Conservation (phyloP, 2,888 invertebrate species). For the Ophioninae sp. region DNA sequence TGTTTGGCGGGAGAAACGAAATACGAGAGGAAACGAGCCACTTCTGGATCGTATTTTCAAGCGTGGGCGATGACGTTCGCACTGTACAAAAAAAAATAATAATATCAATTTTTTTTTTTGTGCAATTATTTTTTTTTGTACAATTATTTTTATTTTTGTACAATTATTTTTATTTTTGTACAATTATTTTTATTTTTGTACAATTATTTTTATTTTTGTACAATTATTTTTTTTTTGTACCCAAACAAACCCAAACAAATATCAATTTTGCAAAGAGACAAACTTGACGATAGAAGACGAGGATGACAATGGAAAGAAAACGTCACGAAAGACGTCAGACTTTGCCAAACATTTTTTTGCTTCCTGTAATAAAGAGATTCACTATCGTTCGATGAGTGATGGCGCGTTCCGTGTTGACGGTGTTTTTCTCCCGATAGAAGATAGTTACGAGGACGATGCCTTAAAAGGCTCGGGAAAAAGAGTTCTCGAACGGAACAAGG, state of each 20-base stretch:
- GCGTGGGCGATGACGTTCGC: conserved; percentile 6
- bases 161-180: no score
- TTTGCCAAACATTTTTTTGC: not conserved
- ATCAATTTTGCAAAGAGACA: not conserved
- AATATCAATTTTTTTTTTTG: no score
- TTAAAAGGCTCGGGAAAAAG: not conserved
- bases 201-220: no score
- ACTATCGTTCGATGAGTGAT: not conserved
- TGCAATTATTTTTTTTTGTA: no score
- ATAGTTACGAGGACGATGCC: not conserved
- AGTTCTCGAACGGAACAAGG: not conserved
- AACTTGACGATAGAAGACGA: not conserved
- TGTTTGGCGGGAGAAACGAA: conserved; percentile 12
- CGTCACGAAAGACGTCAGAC: not conserved
- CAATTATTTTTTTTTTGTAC: no score
- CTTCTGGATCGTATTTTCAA: conserved; percentile 26
- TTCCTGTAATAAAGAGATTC: not conserved
- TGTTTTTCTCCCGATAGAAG: not conserved
- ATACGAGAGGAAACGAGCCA: not conserved
- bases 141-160: no score
- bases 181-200: no score
- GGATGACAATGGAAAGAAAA: not conserved
- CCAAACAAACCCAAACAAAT: no score
- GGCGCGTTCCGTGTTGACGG: not conserved
- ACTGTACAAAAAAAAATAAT: not conserved